Evolutionary conservation across 2,797 vertebrate genomes (phyloP).

Genomic region (Dermochelys coriacea): DNA sequence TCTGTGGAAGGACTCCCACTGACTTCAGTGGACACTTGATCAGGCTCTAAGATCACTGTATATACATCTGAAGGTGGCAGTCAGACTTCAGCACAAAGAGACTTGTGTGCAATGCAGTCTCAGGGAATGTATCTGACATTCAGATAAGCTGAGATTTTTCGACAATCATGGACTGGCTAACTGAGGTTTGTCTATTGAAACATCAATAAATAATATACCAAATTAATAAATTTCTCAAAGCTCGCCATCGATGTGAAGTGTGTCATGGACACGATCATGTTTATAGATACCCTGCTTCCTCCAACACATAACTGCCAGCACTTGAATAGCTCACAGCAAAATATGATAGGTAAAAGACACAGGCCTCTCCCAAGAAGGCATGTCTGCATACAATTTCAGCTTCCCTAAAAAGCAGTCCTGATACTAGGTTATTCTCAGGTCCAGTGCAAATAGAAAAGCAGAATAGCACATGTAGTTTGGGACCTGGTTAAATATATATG

Average conservation of each 20-base stretch:
- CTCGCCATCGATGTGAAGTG: neutral
- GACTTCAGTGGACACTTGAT: neutral
- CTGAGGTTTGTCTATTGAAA: neutral
- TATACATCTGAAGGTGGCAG: neutral
- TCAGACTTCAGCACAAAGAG: neutral
- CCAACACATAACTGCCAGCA: neutral
- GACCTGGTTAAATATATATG: conserved; percentile 50
- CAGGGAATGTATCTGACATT: neutral
- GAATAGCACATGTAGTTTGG: neutral
- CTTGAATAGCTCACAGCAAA: neutral
- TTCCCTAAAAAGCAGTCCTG: conserved; percentile 4
- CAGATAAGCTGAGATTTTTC: neutral
- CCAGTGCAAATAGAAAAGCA: neutral
- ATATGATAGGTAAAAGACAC: neutral
- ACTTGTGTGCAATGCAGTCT: neutral
- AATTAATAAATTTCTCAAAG: conserved; percentile 25
- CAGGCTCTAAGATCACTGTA: neutral
- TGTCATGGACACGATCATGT: rapidly evolving
- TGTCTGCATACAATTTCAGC: conserved; percentile 14
- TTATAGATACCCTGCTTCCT: neutral
- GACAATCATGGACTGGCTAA: neutral
- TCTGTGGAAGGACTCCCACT: neutral
- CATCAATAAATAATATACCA: neutral
- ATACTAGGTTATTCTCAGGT: conserved; percentile 23
- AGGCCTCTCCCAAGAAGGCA: neutral